phyloP scores from a whole-genome alignment of 2,888 invertebrate genomes.

The Bedellia somnulentella region DNA sequence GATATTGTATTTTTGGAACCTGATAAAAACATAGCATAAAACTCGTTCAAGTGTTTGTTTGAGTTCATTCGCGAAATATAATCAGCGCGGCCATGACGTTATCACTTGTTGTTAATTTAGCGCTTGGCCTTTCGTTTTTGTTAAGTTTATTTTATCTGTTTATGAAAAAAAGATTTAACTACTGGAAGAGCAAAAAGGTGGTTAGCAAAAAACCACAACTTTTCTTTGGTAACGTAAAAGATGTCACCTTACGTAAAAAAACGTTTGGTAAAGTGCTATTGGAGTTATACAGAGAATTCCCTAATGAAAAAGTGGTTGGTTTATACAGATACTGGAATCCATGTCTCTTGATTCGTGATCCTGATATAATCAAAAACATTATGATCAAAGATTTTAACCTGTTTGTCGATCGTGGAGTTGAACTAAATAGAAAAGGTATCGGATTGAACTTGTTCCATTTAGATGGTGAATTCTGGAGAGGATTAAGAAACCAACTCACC shows the following conservation, averaged over 20 bases:
- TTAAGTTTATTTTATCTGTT: background rate
- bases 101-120: no score
- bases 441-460: conserved; percentile 2
- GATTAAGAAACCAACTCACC: conserved; percentile 1
- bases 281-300: conserved; percentile 13
- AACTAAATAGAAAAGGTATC: background rate
- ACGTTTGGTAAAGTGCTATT: conserved; percentile 11
- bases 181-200: conserved; percentile 15
- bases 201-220: conserved; percentile 13
- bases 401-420: conserved; percentile 1
- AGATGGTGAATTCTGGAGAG: conserved; percentile 2
- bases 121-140: no score
- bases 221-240: conserved; percentile 15
- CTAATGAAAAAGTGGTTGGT: conserved; percentile 17
- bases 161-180: conserved; percentile 12
- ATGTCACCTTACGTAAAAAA: conserved; percentile 10
- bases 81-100: no score
- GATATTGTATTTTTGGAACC: no score
- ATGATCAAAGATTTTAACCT: conserved; percentile 4
- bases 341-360: conserved; percentile 13
- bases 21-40: no score
- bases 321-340: conserved; percentile 12
- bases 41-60: no score
- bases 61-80: no score
- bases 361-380: conserved; percentile 2